A percentile compares a stretch with the other conserved stretches of the same genome.
Evolutionary conservation across 2,888 invertebrate genomes (phyloP).

Genomic region (Drosophila rubida): DNA sequence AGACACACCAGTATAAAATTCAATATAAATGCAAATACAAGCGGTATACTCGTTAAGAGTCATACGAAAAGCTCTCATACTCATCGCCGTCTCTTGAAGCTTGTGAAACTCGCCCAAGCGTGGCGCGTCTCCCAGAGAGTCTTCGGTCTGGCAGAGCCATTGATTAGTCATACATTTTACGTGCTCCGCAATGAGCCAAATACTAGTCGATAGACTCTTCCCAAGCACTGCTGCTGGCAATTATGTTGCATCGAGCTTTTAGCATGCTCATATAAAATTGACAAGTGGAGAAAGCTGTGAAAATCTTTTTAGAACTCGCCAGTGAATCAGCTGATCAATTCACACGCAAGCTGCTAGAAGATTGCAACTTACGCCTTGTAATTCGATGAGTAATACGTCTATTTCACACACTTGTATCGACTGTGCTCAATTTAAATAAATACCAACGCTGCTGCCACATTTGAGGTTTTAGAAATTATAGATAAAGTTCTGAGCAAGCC

Average conservation of each 20-base stretch:
- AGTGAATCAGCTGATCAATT: conserved; percentile 49
- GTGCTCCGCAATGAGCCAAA: conserved; percentile 55
- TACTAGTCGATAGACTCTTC: conserved; percentile 33
- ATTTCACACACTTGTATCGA: conserved; percentile 1
- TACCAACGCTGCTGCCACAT: background rate
- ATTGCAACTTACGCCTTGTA: conserved; percentile 14
- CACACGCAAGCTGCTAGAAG: conserved; percentile 27
- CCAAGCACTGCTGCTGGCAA: conserved; percentile 43
- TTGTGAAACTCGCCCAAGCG: conserved; percentile 58
- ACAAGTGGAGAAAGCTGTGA: conserved; percentile 63
- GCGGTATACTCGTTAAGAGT: conserved; percentile 42
- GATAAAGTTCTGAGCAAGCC: background rate
- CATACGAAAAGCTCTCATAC: conserved; percentile 36
- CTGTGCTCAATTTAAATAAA: conserved; percentile 13
- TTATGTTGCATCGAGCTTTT: conserved; percentile 53
- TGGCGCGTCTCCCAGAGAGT: conserved; percentile 48
- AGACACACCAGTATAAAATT: conserved; percentile 28
- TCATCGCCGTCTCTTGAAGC: conserved; percentile 31
- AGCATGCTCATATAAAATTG: conserved; percentile 51
- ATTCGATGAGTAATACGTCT: conserved; percentile 27
- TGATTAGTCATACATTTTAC: conserved; percentile 63
- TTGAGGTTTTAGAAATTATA: background rate
- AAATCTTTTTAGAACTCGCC: conserved; percentile 55
- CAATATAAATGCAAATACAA: conserved; percentile 65
- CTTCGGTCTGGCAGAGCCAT: conserved; percentile 25